Base-by-base conservation (phyloP, 2,113 vertebrate species). In the Phyllostomus discolor region DNA sequence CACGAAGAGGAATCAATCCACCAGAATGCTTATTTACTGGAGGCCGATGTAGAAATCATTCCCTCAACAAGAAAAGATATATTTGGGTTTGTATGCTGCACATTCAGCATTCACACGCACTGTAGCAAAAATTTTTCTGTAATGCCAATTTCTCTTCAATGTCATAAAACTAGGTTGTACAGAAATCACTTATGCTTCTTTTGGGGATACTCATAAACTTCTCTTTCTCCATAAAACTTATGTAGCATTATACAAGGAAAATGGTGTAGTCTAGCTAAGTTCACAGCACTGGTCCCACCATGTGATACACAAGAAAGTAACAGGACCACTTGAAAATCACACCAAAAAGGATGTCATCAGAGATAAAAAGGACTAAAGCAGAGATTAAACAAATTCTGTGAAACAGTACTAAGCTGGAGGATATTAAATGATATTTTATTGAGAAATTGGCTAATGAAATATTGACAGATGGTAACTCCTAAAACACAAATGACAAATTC, bases 191-290 rank as follows among this genome's bases (percentile, higher is more conserved):
- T 84, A 38, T 57, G 38, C 80, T 76, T 90, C 69, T 57, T 69
- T 48, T 57, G 48, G 1, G 22, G 10, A 9, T 1, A 94, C 72
- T 95, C n/a, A 88, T 7, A 35, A 94, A 67, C 1, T n/a, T 72
- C 12, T 85, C 7, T 84, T 75, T 24, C 67, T 79, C 19, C 24
- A 88, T 41, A 81, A 94, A 95, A 88, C 10, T 66, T 50, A 76
- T 12, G 38, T 11, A 96, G 19, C 9, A 92, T 90, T n/a, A 91
- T 35, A 92, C 52, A 94, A 90, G 62, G 62, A 82, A 96, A 84
- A 84, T 59, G 82, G 88, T 28, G 26, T 38, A 90, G 28, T 81
- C 33, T 83, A 62, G 26, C 10, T 82, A 2, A 19, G 6, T 62
- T 85, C 54, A 78, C 52, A 76, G 46, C 41, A 93, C 50, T 96